Evolutionary conservation across 2,888 invertebrate genomes (phyloP).

Genomic region (Plagiodera versicolora): DNA sequence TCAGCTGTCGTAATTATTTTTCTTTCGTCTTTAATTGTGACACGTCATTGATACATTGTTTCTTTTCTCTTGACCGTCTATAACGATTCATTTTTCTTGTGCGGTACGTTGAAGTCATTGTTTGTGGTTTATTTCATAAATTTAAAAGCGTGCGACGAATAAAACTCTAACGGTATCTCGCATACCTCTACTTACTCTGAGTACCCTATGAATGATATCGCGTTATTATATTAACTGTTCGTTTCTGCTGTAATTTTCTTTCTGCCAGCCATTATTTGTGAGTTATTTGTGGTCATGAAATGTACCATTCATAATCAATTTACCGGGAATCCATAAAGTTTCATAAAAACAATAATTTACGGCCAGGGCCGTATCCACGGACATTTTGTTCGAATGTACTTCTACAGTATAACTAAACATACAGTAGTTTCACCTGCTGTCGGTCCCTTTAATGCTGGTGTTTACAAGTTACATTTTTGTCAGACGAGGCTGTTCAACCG

Average conservation of each 20-base stretch:
- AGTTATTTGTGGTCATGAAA: background rate
- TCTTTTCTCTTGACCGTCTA: background rate
- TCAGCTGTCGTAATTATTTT: no score
- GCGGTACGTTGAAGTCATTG: background rate
- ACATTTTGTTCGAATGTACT: no score
- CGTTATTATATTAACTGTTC: conserved; percentile 13
- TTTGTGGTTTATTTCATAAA: background rate
- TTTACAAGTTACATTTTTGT: no score
- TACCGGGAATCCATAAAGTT: background rate
- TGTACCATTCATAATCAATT: background rate
- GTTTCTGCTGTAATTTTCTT: background rate
- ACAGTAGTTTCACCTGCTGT: no score
- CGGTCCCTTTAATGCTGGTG: no score
- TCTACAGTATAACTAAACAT: no score
- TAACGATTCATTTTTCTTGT: background rate
- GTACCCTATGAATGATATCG: background rate
- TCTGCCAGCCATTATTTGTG: background rate
- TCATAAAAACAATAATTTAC: no score
- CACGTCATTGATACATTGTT: background rate
- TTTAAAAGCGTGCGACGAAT: background rate
- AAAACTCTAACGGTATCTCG: conserved; percentile 11
- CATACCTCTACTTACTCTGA: conserved; percentile 8
- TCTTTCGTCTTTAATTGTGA: no score
- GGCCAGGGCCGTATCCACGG: no score
- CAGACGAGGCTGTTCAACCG: no score